Conservation (phyloP, 2,113 vertebrate genomes). For the Puffinus mauretanicus region DNA sequence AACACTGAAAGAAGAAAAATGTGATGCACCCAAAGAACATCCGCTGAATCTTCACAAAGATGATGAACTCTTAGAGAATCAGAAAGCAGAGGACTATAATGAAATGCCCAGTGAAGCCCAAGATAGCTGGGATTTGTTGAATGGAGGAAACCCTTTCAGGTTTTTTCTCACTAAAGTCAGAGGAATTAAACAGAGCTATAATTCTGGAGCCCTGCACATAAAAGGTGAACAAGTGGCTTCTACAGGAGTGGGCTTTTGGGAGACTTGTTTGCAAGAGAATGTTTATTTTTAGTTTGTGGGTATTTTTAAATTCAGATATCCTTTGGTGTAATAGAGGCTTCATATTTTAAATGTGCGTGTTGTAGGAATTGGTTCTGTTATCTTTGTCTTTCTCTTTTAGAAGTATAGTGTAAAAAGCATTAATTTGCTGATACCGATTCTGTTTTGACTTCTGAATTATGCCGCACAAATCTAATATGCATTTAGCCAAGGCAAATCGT, state of each 20-base stretch:
- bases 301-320: background rate
- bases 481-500: background rate
- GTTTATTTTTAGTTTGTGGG: background rate
- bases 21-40: background rate
- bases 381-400: background rate
- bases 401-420: background rate
- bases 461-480: background rate
- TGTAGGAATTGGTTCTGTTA: background rate
- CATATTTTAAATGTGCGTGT: background rate
- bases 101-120: constrained; percentile 74
- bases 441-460: background rate
- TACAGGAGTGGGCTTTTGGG: background rate
- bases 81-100: constrained; percentile 21
- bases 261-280: background rate
- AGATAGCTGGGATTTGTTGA: constrained; percentile 79
- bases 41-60: background rate
- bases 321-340: background rate
- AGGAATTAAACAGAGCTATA: constrained; percentile 85
- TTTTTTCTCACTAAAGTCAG: constrained; percentile 95
- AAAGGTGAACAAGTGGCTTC: constrained; percentile 77
- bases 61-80: constrained; percentile 25
- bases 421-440: background rate
- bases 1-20: constrained; percentile 29
- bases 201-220: constrained; percentile 89
- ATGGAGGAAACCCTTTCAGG: constrained; percentile 79